Base-by-base conservation (phyloP, 2,888 invertebrate genomes). In the Kryphioiulus occultus region DNA sequence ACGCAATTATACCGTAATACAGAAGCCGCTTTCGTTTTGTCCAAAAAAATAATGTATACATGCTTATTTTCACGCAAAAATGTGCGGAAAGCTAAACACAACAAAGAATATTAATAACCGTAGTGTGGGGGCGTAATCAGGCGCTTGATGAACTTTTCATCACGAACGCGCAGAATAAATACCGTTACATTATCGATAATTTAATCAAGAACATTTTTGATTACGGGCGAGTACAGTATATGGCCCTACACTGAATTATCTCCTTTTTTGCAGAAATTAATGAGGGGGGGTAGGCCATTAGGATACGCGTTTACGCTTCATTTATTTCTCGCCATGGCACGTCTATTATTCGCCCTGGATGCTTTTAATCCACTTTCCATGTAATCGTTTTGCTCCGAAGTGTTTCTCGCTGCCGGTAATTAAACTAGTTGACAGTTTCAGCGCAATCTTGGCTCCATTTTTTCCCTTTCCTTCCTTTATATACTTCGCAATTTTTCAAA, bases 151-250 rank as follows among this genome's bases (percentile, higher is more conserved):
- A 53, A 53, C 53, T 53, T 53, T 53, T 53, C 53, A 53, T 53
- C 17, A 53, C 17, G 53, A 53, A 53, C 53, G 53, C 17, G n/a
- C n/a, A n/a, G n/a, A n/a, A 53, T 53, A 53, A 53, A 53, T 53
- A 53, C 53, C 53, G 53, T 53, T 53, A 53, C 53, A 53, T 53
- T 53, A 53, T 53, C 53, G 53, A 53, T 53, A 53, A 53, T 53
- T 53, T 53, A 53, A 53, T 53, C 53, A 53, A 53, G 53, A 53
- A 53, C 53, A 53, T 53, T 53, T 53, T 53, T 53, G 53, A 53
- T 53, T 17, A 53, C 53, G 19, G 4, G 19, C 53, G 53, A 53
- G 53, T 53, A 53, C 17, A 53, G 53, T 17, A 12, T 12, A n/a
- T n/a, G n/a, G n/a, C n/a, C n/a, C n/a, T n/a, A n/a, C n/a, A 12